Base-by-base conservation (phyloP, 2,888 invertebrate genomes). In the Spatulosminthurus flaviceps region DNA sequence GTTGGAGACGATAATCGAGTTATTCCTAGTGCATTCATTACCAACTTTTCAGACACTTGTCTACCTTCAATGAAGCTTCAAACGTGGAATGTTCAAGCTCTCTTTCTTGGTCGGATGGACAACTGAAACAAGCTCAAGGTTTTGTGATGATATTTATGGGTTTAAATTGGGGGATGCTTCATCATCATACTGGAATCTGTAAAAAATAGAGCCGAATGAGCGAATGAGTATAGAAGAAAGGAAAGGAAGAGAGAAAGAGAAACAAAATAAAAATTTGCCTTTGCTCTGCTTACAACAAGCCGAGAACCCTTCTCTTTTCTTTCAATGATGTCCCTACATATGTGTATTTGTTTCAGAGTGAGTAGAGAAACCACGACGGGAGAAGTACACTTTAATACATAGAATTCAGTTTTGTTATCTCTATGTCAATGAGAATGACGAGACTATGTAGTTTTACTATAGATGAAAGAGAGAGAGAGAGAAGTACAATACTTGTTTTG, bases 61-160 rank as follows among this genome's bases (percentile, higher is more conserved):
- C 42, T 42, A 70, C 70, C 41, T 41, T 70, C 70, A 21, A 29
- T 29, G 64, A 41, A 51, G 51, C 51, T 51, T n/a, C 19, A 51
- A 7, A 11, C 24, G 64, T 64, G 64, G 64, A 64, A 64, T 64
- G 64, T 64, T 22, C 19, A 64, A 9, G 24, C 19, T 42, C 76
- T 28, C 43, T n/a, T n/a, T n/a, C n/a, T n/a, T n/a, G n/a, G n/a
- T 67, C 76, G 42, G 43, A 42, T 76, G 76, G 43, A 67, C 67
- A 76, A n/a, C n/a, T 67, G 67, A 42, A 76, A 67, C 76, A 67
- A 43, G 76, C 76, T 76, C 67, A 28, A 64, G 34, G 61, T 61
- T 74, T 43, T 42, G 64, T 71, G 66, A 79, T 76, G 77, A 79
- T 79, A 77, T 79, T 79, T 79, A 79, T 77, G 79, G 79, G 77